Percentiles rank a stretch among this genome's conserved stretches.
Conservation (phyloP, 2,797 vertebrate species). For the Lagodon rhomboides region DNA sequence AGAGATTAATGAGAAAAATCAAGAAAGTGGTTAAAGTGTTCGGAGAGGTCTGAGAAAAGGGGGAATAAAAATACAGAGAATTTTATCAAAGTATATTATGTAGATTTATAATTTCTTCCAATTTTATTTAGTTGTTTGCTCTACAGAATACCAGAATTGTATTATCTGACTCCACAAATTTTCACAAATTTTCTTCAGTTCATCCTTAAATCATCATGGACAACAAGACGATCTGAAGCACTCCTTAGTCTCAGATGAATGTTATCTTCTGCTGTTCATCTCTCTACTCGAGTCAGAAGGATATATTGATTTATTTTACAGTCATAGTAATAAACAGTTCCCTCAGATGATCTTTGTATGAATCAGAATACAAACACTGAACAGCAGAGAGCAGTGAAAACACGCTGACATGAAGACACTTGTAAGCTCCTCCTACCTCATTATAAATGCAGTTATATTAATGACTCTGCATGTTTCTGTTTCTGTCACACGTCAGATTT, state of each 20-base stretch:
- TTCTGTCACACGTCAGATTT: background rate
- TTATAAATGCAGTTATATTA: background rate
- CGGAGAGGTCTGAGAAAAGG: background rate
- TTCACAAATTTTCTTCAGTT: no score
- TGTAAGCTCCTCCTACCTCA: constrained; percentile 31
- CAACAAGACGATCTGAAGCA: no score
- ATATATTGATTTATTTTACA: no score
- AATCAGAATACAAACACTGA: background rate
- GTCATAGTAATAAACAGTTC: background rate
- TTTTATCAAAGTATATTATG: background rate
- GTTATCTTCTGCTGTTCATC: no score
- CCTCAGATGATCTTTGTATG: background rate
- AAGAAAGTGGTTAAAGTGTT: no score
- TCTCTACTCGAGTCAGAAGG: no score
- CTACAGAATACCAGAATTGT: no score
- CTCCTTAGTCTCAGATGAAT: no score
- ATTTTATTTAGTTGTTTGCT: no score
- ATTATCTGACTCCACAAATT: no score
- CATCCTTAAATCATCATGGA: no score
- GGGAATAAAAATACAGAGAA: background rate
- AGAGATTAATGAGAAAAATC: background rate
- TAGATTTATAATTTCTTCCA: no score
- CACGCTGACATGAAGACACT: background rate
- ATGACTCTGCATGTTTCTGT: background rate
- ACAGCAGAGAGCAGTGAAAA: constrained; percentile 47